These are phyloP conservation scores for Drosophila kambysellisi DNA, from an alignment of 2,888 invertebrate species.

Conservation along the genomic window DNA sequence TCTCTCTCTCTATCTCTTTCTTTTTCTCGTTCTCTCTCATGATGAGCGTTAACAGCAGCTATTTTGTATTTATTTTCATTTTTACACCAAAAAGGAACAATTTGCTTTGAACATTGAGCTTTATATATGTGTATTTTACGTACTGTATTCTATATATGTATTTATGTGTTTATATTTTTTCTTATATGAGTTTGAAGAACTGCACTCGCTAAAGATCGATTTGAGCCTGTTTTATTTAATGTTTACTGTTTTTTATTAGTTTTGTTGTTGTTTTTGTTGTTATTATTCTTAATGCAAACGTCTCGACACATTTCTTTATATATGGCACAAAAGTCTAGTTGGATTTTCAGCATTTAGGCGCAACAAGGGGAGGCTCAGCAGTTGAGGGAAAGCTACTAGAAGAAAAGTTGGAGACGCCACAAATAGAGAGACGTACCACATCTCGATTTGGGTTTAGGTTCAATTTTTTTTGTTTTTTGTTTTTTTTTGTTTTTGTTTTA, in stretches of 20 bases:
- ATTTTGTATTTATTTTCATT: slow-evolving; percentile 32
- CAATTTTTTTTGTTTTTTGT: slow-evolving; percentile 7
- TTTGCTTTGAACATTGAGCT: slow-evolving; percentile 80
- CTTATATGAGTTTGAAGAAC: slow-evolving; percentile 40
- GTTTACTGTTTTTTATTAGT: slow-evolving; percentile 8
- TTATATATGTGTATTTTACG: slow-evolving; percentile 40
- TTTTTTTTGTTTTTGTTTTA: slow-evolving; percentile 8
- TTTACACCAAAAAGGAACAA: slow-evolving; percentile 73
- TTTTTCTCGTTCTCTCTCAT: slow-evolving; percentile 14
- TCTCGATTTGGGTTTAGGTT: slow-evolving; percentile 20
- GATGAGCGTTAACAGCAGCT: slow-evolving; percentile 45
- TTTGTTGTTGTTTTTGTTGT: slow-evolving; percentile 30
- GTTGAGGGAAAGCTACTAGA: slow-evolving; percentile 48
- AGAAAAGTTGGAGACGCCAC: slow-evolving; percentile 35
- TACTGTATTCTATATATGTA: slow-evolving; percentile 46
- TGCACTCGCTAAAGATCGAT: slow-evolving; percentile 30
- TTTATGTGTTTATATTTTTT: slow-evolving; percentile 28
- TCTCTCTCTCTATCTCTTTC: slow-evolving; percentile 17
- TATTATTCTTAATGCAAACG: slow-evolving; percentile 35
- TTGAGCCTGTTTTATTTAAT: slow-evolving; percentile 48
- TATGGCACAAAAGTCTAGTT: slow-evolving; percentile 77
- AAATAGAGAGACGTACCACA: slow-evolving; percentile 46
- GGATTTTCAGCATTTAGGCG: slow-evolving; percentile 63
- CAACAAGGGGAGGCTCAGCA: slow-evolving; percentile 34
- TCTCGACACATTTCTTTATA: slow-evolving; percentile 59